These are phyloP conservation scores for Crotophaga sulcirostris DNA, from an alignment of 2,113 vertebrate species.

Conservation along the genomic window DNA sequence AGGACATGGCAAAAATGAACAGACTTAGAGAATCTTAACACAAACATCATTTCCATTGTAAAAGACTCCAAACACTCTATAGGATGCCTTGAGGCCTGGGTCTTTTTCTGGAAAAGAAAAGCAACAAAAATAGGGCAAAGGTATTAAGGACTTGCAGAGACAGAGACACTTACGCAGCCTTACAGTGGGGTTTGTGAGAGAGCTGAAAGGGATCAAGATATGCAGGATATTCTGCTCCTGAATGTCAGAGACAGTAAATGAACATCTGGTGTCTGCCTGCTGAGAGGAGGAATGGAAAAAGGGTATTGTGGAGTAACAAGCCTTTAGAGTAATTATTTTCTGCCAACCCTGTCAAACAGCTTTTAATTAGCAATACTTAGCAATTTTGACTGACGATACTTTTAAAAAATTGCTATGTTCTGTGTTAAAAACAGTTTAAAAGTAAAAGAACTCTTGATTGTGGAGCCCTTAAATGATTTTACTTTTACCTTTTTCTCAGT, in stretches of 20 bases:
- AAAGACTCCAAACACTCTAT: rapidly evolving
- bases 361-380: neutral
- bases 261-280: neutral
- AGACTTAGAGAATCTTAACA: neutral
- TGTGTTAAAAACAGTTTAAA: neutral
- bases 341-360: neutral
- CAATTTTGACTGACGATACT: neutral
- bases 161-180: neutral
- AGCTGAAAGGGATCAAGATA: neutral
- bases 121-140: neutral
- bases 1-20: neutral
- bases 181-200: neutral
- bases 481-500: neutral
- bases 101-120: neutral
- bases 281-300: neutral
- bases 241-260: neutral
- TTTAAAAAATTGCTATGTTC: neutral
- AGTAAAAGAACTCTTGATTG: neutral
- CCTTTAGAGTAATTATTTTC: neutral
- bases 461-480: neutral
- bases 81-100: neutral
- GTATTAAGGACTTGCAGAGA: neutral
- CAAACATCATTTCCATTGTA: neutral
- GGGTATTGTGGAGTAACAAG: neutral
- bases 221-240: neutral